phyloP scores from a whole-genome alignment of 2,888 invertebrate species.

The Dugesia japonica region DNA sequence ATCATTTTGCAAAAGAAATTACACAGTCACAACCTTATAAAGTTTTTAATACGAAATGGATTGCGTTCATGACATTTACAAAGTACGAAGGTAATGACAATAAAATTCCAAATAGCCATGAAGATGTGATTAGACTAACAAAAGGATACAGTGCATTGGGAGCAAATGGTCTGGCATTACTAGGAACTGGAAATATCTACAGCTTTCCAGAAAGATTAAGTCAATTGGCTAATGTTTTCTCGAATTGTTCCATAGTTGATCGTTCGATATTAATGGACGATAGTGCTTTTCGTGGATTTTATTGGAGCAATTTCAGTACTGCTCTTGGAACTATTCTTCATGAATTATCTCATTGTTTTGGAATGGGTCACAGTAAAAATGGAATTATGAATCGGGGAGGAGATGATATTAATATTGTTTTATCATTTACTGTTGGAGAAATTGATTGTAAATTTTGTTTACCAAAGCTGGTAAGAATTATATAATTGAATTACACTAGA shows the following conservation, averaged over 20 bases:
- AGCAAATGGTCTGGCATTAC: conserved; percentile 64
- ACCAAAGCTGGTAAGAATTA: not conserved
- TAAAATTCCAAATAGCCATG: conserved; percentile 52
- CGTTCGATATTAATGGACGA: conserved; percentile 66
- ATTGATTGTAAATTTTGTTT: not conserved
- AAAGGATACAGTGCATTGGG: conserved; percentile 72
- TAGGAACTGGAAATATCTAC: conserved; percentile 73
- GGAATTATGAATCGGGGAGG: conserved; percentile 68
- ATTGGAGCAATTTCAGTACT: conserved; percentile 72
- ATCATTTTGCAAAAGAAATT: conserved; percentile 67
- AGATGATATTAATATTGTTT: conserved; percentile 42
- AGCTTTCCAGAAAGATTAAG: conserved; percentile 66
- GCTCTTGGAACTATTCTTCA: conserved; percentile 77
- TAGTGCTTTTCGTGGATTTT: conserved; percentile 70
- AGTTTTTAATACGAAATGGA: conserved; percentile 59
- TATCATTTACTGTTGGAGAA: not conserved
- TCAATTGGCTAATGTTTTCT: conserved; percentile 57
- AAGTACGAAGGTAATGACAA: conserved; percentile 55
- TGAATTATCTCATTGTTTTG: conserved; percentile 81
- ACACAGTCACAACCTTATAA: conserved; percentile 49
- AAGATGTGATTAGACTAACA: conserved; percentile 46
- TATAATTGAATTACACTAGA: too few species aligned
- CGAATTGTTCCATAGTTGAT: conserved; percentile 57
- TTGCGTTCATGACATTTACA: conserved; percentile 74
- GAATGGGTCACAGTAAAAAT: conserved; percentile 71